A percentile compares a stretch with the other conserved stretches of the same genome.
Conservation (phyloP, 2,797 vertebrate genomes). For the Anableps anableps region DNA sequence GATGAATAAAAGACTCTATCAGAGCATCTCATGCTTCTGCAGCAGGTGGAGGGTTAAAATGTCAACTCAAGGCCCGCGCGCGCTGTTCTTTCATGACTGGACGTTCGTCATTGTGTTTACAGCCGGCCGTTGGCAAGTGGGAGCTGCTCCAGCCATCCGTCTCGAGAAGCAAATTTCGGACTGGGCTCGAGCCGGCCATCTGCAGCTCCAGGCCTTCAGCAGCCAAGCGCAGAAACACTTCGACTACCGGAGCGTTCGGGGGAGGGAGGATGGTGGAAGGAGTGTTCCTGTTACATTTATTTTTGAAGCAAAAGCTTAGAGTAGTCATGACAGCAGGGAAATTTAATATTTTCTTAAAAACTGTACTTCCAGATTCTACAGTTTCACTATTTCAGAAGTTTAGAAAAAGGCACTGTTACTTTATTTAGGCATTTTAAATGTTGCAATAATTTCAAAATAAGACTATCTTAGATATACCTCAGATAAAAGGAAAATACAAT, state of each 20-base stretch:
- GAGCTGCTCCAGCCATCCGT: constrained; percentile 80
- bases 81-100: constrained; percentile 49
- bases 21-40: constrained; percentile 40
- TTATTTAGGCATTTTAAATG: neutral
- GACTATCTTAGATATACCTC: neutral
- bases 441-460: neutral
- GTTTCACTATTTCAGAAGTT: neutral
- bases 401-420: neutral
- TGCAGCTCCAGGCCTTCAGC: constrained; percentile 76
- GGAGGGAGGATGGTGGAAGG: constrained; percentile 32
- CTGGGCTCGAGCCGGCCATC: constrained; percentile 79
- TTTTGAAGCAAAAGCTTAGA: constrained; percentile 25
- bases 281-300: constrained; percentile 19
- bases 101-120: constrained; percentile 76
- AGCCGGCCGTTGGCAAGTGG: constrained; percentile 74
- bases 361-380: neutral
- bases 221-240: constrained; percentile 68
- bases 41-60: constrained; percentile 70
- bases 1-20: constrained; percentile 46
- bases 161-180: constrained; percentile 78
- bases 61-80: constrained; percentile 41
- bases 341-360: neutral
- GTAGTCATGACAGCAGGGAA: constrained; percentile 9
- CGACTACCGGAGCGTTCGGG: constrained; percentile 36
- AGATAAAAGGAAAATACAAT: neutral